phyloP scores from a whole-genome alignment of 2,888 invertebrate species.

The Stenolophus ochropezus region DNA sequence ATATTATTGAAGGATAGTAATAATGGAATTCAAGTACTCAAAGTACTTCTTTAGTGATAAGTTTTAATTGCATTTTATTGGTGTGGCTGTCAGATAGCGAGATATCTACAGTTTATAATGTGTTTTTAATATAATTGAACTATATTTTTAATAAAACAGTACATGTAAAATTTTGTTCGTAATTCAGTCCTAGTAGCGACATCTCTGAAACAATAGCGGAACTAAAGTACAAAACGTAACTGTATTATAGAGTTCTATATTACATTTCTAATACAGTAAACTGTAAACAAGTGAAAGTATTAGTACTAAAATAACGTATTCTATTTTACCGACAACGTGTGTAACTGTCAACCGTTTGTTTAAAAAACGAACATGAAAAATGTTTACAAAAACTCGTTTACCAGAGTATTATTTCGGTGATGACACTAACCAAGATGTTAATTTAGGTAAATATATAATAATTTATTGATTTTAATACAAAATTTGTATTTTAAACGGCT shows the following conservation, averaged over 20 bases:
- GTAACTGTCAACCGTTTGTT: slow-evolving; percentile 47
- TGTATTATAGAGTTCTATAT: not conserved
- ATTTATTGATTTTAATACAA: not conserved
- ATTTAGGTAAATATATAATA: slow-evolving; percentile 25
- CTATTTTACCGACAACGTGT: slow-evolving; percentile 1
- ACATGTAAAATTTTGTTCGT: too few relatives aligned
- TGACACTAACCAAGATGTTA: slow-evolving; percentile 27
- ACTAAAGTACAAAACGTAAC: not conserved
- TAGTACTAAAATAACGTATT: not conserved
- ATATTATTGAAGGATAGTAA: too few relatives aligned
- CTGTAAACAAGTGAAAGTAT: not conserved
- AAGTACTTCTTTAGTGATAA: too few relatives aligned
- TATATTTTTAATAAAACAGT: too few relatives aligned
- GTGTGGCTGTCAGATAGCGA: too few relatives aligned
- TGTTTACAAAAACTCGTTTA: slow-evolving; percentile 52
- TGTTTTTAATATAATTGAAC: too few relatives aligned
- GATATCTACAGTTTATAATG: too few relatives aligned
- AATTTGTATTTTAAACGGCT: not conserved
- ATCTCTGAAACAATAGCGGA: not conserved
- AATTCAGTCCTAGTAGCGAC: slow-evolving; percentile 9
- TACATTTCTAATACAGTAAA: not conserved
- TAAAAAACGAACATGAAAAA: slow-evolving; percentile 48
- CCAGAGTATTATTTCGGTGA: slow-evolving; percentile 46
- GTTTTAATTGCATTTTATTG: too few relatives aligned
- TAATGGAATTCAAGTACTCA: too few relatives aligned